Base-by-base conservation (phyloP, 2,888 invertebrate genomes). In the Strigamia crassipes region DNA sequence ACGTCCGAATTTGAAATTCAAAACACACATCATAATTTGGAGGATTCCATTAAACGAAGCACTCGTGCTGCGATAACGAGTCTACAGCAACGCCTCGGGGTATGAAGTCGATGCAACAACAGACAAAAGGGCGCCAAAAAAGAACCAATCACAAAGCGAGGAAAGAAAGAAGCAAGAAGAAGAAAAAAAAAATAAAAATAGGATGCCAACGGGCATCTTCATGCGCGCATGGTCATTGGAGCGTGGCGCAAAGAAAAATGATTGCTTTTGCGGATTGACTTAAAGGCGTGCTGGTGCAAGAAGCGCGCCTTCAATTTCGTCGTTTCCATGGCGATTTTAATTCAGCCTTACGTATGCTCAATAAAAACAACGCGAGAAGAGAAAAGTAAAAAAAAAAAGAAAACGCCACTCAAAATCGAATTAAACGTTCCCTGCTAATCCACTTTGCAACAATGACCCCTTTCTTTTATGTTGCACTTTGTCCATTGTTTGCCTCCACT, bases 1-100 rank as follows among this genome's bases (percentile, higher is more conserved):
- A 27, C 73, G 73, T 73, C 73, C 31, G 73, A 73, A 73, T 73
- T 73, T 73, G 73, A 73, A 73, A 73, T 73, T 73, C 73, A 73
- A 73, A 73, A 73, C 73, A 73, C 73, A 73, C 73, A 73, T 73
- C 73, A 73, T 73, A 73, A 73, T 73, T 73, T 73, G 73, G 73
- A 73, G 73, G 73, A 73, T 73, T 73, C 73, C 73, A 73, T 73
- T 73, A 73, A 73, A 73, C 73, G 73, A 73, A 13, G 73, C 73
- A 73, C 73, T 73, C 73, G 73, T 73, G 73, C 73, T 73, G 23
- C 73, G 73, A 73, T 73, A 73, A 73, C 73, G 73, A 73, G 73
- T 31, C 73, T 73, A 73, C 73, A 73, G 73, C 73, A 73, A 73
- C 73, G 73, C 73, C 73, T 73, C 73, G 73, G 31, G 73, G 27